Evolutionary conservation across 2,113 vertebrate species (phyloP).

Genomic region (Toxostoma redivivum): DNA sequence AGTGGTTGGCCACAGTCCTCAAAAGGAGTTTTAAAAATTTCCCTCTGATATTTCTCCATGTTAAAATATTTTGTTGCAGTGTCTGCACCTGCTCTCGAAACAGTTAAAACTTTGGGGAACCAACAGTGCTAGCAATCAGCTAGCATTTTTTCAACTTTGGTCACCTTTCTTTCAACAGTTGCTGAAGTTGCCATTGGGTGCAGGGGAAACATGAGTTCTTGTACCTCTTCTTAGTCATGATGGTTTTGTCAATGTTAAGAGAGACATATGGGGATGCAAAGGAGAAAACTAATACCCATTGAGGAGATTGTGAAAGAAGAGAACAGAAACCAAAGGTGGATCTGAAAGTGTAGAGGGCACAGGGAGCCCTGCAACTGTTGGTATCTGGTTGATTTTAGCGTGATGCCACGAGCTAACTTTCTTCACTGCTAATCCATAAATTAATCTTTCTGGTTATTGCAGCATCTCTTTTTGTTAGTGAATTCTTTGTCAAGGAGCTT

Average conservation of each 20-base stretch:
- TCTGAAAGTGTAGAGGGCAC: not conserved
- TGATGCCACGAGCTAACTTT: not conserved
- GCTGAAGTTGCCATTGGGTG: not conserved
- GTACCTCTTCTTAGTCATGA: not conserved
- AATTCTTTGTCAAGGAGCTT: not conserved
- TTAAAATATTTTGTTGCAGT: not conserved
- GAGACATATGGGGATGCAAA: not conserved
- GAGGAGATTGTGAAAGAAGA: not conserved
- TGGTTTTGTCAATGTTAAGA: not conserved
- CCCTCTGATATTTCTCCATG: not conserved
- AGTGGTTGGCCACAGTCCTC: not conserved
- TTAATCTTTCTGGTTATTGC: not conserved
- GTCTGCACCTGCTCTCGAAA: not conserved
- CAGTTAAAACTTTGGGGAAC: not conserved
- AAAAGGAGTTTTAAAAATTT: not conserved
- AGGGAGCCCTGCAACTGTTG: not conserved
- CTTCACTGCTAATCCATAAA: not conserved
- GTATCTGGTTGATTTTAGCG: not conserved
- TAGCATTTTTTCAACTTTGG: not conserved
- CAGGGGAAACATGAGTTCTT: not conserved
- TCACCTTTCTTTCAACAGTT: not conserved
- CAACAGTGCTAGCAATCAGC: not conserved
- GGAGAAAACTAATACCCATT: not conserved
- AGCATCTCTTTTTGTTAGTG: not conserved
- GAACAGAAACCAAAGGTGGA: not conserved